These are phyloP conservation scores for Aphis gossypii DNA, from an alignment of 1,140 invertebrate species.

Conservation along the genomic window DNA sequence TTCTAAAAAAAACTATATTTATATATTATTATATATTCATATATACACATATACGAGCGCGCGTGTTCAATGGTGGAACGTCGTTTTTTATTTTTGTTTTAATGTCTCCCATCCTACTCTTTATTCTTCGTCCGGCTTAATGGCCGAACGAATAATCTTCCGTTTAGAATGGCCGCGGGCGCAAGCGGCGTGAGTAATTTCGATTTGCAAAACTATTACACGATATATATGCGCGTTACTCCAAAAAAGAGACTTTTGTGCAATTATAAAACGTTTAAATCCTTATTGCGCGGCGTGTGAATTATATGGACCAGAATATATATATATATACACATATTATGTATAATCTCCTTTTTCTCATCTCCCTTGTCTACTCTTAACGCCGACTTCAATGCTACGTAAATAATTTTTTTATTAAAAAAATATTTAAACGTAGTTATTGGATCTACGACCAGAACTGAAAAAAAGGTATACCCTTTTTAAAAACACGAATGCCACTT, in stretches of 20 bases:
- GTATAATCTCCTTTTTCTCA: not conserved
- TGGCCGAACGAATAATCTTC: conserved; percentile 8
- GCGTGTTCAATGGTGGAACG: not conserved
- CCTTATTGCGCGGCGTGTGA: not conserved
- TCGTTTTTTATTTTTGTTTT: conserved; percentile 1
- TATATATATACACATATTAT: not conserved
- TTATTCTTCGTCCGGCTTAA: not conserved
- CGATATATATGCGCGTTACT: not conserved
- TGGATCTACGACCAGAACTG: not conserved
- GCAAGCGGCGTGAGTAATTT: not conserved
- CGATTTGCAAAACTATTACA: conserved; percentile 2
- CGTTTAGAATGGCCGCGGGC: not conserved
- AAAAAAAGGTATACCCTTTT: not conserved
- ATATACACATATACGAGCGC: not conserved
- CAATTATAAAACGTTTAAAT: conserved; percentile 19
- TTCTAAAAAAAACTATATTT: not conserved
- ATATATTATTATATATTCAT: not conserved
- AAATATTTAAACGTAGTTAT: not conserved
- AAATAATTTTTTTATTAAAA: not conserved
- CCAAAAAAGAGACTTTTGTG: conserved; percentile 9
- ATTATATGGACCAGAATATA: not conserved
- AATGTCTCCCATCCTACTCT: not conserved
- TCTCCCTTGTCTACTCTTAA: not conserved
- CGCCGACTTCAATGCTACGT: not conserved
- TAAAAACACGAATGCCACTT: not conserved